A percentile compares a stretch with the other conserved stretches of the same genome.
phyloP scores from a whole-genome alignment of 2,888 invertebrate species.

The Gerris lacustris region DNA sequence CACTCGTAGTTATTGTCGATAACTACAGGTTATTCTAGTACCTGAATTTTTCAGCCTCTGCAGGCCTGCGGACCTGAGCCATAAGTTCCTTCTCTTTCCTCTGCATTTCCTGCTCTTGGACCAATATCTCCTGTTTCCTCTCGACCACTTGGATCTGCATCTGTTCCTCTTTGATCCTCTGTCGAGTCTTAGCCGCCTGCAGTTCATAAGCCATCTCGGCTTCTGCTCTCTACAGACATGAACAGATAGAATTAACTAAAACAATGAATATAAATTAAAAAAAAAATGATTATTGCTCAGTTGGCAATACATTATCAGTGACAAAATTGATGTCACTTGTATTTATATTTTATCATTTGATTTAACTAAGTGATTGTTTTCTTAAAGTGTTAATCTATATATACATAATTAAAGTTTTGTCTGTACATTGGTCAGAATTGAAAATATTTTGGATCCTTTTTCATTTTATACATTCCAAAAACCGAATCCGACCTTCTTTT shows the following conservation, averaged over 20 bases:
- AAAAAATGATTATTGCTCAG: conserved; percentile 1
- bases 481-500: no score
- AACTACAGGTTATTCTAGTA: conserved; percentile 22
- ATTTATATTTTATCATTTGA: no score
- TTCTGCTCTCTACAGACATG: conserved; percentile 55
- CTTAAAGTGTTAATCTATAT: no score
- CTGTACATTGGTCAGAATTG: no score
- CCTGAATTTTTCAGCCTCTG: conserved; percentile 83
- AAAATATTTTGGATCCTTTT: no score
- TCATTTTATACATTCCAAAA: no score
- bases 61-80: conserved; percentile 83
- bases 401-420: no score
- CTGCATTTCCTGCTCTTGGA: conserved; percentile 92
- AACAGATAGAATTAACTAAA: background rate
- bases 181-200: conserved; percentile 91
- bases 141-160: conserved; percentile 93
- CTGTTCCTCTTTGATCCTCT: conserved; percentile 89
- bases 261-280: conserved; percentile 10
- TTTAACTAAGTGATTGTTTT: no score
- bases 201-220: conserved; percentile 86
- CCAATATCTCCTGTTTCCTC: conserved; percentile 81
- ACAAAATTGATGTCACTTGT: no score
- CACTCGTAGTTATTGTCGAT: no score
- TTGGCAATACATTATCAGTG: no score
- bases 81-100: conserved; percentile 85